These are phyloP conservation scores for Microtus montanus DNA, from an alignment of 2,113 vertebrate species.

Conservation along the genomic window DNA sequence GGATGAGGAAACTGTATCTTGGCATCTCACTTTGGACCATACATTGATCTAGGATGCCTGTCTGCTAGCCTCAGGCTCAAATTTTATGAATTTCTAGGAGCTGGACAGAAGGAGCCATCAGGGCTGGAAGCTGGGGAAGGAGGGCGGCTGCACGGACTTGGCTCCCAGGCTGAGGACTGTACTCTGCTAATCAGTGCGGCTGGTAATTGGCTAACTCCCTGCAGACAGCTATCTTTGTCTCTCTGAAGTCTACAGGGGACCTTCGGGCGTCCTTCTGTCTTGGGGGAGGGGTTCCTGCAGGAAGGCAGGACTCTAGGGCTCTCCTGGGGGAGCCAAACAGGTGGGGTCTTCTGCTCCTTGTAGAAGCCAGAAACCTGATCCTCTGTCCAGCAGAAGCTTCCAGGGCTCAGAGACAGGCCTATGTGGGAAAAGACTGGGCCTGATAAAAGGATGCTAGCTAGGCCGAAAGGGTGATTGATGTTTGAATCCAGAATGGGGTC, in stretches of 20 bases:
- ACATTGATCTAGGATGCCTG: neutral
- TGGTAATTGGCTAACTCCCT: neutral
- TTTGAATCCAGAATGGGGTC: no score
- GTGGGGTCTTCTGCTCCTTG: neutral
- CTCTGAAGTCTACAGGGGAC: neutral
- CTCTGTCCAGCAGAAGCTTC: neutral
- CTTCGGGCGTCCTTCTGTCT: neutral
- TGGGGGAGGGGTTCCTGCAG: neutral
- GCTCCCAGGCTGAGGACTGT: neutral
- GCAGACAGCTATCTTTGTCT: neutral
- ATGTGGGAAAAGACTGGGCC: neutral
- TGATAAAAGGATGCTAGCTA: neutral
- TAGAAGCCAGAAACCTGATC: neutral
- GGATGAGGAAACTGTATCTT: neutral
- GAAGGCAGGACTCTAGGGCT: neutral
- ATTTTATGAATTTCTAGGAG: neutral
- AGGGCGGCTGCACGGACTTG: neutral
- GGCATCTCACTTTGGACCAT: no score
- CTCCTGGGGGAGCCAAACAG: no score
- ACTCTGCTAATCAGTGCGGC: neutral
- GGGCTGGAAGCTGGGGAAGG: neutral
- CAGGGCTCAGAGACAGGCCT: neutral
- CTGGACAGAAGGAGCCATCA: neutral
- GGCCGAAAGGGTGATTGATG: no score
- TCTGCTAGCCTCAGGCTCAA: neutral